phyloP scores from a whole-genome alignment of 2,888 invertebrate species.

The Cataglyphis albicans region DNA sequence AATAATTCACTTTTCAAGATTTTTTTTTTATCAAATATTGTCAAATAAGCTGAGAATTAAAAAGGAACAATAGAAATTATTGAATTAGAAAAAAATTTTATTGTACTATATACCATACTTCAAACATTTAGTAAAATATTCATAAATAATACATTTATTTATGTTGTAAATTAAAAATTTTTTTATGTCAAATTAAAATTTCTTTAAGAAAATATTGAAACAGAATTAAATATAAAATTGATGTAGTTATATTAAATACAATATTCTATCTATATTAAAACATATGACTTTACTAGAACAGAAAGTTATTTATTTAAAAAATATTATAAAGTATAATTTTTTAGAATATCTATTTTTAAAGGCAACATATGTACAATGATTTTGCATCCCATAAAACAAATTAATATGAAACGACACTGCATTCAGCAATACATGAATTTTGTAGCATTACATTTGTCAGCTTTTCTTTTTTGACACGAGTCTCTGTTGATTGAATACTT shows the following conservation, averaged over 20 bases:
- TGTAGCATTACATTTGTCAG: slow-evolving; percentile 15
- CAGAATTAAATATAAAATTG: too few species aligned
- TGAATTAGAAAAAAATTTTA: not conserved
- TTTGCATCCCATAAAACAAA: not conserved
- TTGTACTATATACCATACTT: not conserved
- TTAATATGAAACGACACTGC: not conserved
- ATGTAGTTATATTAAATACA: not conserved
- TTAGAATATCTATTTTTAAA: not conserved
- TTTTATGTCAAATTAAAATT: too few species aligned
- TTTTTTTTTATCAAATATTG: slow-evolving; percentile 12
- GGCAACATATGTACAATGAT: not conserved
- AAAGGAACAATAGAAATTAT: not conserved
- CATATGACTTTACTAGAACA: not conserved
- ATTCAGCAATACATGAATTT: not conserved
- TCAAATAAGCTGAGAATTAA: not conserved
- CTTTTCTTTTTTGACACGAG: not conserved
- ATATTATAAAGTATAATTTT: not conserved
- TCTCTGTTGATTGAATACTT: slow-evolving; percentile 23
- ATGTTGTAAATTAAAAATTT: not conserved
- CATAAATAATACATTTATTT: not conserved
- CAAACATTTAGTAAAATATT: not conserved
- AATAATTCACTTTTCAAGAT: slow-evolving; percentile 14
- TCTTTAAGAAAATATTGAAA: not conserved
- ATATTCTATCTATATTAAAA: not conserved
- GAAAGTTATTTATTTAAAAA: slow-evolving; percentile 3